phyloP scores from a whole-genome alignment of 1,140 invertebrate genomes.

The Mamestra configurata region DNA sequence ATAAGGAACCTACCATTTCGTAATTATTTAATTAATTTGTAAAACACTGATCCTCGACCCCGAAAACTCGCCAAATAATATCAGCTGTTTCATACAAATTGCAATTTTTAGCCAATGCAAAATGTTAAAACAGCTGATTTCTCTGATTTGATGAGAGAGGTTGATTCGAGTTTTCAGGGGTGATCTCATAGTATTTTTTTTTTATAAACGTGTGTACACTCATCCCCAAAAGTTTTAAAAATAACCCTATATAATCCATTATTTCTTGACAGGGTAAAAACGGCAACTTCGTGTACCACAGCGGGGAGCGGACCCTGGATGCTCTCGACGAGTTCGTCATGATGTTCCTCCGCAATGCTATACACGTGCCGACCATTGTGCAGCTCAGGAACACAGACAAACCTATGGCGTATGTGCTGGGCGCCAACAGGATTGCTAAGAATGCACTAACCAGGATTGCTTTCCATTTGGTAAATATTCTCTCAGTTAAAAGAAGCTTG shows the following conservation, averaged over 20 bases:
- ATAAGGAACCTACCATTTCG: too few species aligned
- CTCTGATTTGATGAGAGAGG: too few species aligned
- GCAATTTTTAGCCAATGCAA: too few species aligned
- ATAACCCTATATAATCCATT: not conserved
- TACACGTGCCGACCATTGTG: slow-evolving; percentile 65
- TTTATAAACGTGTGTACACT: too few species aligned
- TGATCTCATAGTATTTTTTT: too few species aligned
- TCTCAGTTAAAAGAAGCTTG: not conserved
- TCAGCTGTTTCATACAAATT: too few species aligned
- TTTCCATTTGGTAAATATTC: slow-evolving; percentile 73
- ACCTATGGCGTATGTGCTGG: slow-evolving; percentile 76
- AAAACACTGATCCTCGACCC: too few species aligned
- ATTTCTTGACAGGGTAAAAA: slow-evolving; percentile 70
- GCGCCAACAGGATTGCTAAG: slow-evolving; percentile 66
- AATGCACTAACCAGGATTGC: slow-evolving; percentile 72
- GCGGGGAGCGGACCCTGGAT: slow-evolving; percentile 71
- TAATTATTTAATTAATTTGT: too few species aligned
- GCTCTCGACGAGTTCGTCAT: slow-evolving; percentile 75
- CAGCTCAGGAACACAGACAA: slow-evolving; percentile 63
- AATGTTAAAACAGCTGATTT: too few species aligned
- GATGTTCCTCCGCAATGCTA: slow-evolving; percentile 65
- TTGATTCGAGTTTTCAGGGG: too few species aligned
- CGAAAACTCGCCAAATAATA: too few species aligned
- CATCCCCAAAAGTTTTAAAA: not conserved
- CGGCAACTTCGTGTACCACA: slow-evolving; percentile 72